Conservation (phyloP, 2,888 invertebrate species). For the Eucera pruinosa region DNA sequence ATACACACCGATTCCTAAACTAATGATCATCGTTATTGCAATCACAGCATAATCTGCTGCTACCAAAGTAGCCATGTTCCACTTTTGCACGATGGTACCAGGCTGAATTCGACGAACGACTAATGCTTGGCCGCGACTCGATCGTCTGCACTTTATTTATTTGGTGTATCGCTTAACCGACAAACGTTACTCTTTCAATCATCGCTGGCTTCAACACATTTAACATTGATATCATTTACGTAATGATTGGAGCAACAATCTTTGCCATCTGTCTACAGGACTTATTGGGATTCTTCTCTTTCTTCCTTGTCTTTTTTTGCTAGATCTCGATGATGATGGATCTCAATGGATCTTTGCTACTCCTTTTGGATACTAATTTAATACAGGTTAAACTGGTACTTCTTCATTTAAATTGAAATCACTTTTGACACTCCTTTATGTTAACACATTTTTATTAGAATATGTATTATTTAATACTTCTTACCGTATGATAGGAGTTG, state of each 20-base stretch:
- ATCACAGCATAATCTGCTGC: slow-evolving; percentile 92
- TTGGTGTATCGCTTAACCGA: neutral
- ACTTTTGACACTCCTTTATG: neutral
- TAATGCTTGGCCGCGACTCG: neutral
- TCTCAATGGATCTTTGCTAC: neutral
- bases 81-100: neutral
- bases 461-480: too few relatives aligned
- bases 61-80: slow-evolving; percentile 85
- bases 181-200: neutral
- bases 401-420: too few relatives aligned
- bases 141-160: neutral
- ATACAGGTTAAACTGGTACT: too few relatives aligned
- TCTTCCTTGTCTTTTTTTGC: neutral
- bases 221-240: slow-evolving; percentile 1
- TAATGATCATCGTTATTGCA: slow-evolving; percentile 88
- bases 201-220: neutral
- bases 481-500: too few relatives aligned
- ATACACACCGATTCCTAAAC: slow-evolving; percentile 91
- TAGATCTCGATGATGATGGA: neutral
- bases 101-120: slow-evolving; percentile 4
- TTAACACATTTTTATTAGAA: too few relatives aligned
- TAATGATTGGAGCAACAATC: neutral
- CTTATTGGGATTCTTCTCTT: neutral
- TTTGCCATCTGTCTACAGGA: neutral
- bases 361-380: neutral